Conservation (phyloP, 2,113 vertebrate genomes). For the Festucalex cinctus region DNA sequence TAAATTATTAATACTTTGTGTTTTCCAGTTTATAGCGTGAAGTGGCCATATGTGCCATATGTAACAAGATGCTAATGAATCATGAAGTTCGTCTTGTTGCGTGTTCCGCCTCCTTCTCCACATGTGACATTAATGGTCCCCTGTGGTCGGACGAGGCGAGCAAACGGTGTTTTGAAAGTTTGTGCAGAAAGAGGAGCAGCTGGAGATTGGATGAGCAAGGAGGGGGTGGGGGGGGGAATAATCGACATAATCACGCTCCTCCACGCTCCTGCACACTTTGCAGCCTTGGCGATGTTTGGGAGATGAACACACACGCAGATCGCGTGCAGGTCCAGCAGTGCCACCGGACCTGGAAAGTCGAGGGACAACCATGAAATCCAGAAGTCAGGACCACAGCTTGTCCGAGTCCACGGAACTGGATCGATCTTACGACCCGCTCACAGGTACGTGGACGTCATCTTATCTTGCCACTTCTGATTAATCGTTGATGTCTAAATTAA, state of each 20-base stretch:
- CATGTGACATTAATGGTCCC: not conserved
- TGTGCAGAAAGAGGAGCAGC: not conserved
- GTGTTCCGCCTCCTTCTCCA: no score
- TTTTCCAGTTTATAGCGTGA: no score
- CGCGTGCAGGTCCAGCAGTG: slow-evolving; percentile 15
- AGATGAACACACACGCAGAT: slow-evolving; percentile 12
- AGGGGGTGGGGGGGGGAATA: not conserved
- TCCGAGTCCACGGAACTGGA: slow-evolving; percentile 88
- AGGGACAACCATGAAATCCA: slow-evolving; percentile 76
- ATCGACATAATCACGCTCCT: not conserved
- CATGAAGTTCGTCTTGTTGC: no score
- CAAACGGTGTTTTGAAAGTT: slow-evolving; percentile 4
- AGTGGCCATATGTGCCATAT: no score
- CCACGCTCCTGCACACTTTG: not conserved
- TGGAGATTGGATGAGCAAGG: not conserved
- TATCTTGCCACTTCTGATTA: not conserved
- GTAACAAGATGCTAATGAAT: no score
- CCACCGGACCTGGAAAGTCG: slow-evolving; percentile 3
- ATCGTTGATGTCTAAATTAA: no score
- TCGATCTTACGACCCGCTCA: slow-evolving; percentile 85
- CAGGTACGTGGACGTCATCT: slow-evolving; percentile 70
- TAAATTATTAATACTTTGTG: no score
- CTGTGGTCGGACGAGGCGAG: not conserved
- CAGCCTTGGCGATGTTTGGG: not conserved
- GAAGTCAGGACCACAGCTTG: slow-evolving; percentile 82